Conservation (phyloP, 2,888 invertebrate genomes). For the Ditula angustiorana region DNA sequence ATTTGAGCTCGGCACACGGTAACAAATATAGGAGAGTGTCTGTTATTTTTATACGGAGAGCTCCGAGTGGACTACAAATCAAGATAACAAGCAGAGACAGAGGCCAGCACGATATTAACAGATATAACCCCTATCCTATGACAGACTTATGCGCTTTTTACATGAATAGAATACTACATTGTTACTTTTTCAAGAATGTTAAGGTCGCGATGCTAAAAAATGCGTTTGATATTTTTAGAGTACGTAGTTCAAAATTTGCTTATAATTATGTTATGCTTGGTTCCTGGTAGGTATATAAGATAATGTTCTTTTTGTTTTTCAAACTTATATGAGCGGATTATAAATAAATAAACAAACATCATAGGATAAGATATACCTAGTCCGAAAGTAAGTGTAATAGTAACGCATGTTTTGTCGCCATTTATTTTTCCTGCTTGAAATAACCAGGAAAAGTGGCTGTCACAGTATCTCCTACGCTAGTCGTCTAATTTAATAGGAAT, state of each 20-base stretch:
- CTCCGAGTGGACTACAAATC: slow-evolving; percentile 76
- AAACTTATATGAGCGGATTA: too few species aligned
- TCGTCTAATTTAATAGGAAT: slow-evolving; percentile 42
- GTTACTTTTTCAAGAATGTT: background rate
- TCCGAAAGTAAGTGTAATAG: too few species aligned
- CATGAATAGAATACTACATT: background rate
- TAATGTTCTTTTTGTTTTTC: too few species aligned
- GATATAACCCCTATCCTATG: slow-evolving; percentile 50
- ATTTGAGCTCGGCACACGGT: slow-evolving; percentile 56
- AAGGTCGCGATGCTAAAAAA: too few species aligned
- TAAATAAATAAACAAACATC: too few species aligned
- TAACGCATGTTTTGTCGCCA: too few species aligned
- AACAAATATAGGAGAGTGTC: slow-evolving; percentile 46
- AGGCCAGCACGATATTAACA: slow-evolving; percentile 68
- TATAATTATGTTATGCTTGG: too few species aligned
- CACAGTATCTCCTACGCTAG: background rate
- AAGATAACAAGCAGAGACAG: slow-evolving; percentile 77
- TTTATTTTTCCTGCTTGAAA: background rate
- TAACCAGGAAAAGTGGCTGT: background rate
- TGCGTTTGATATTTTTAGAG: too few species aligned
- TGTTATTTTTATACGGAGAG: slow-evolving; percentile 73
- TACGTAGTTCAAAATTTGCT: too few species aligned
- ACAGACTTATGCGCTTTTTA: slow-evolving; percentile 22
- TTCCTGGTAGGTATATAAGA: too few species aligned
- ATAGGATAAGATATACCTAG: too few species aligned